Percentiles rank a stretch among this genome's conserved stretches.
These are phyloP conservation scores for Pyrgilauda ruficollis DNA, from an alignment of 2,113 vertebrate genomes.

Conservation along the genomic window DNA sequence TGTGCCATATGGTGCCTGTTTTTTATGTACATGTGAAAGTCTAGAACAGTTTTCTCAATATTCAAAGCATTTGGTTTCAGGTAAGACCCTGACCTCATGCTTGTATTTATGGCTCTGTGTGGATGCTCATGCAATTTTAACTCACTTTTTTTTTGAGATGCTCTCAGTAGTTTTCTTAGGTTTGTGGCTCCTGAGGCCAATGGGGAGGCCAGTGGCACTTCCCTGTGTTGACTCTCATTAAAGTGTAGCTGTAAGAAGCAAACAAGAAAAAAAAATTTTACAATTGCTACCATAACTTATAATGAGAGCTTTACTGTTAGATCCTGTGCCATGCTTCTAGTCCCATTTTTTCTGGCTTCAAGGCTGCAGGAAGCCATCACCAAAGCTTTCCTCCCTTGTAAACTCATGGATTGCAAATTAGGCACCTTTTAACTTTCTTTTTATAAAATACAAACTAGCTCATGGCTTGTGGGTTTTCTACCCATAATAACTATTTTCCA, in stretches of 20 bases:
- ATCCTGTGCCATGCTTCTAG: not conserved
- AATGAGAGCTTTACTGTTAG: not conserved
- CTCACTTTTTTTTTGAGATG: not conserved
- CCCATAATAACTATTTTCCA: not conserved
- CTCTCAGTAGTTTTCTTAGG: not conserved
- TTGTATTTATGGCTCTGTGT: not conserved
- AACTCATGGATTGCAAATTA: not conserved
- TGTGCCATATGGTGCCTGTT: not conserved
- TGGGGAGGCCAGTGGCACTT: not conserved
- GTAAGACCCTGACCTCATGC: not conserved
- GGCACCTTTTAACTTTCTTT: not conserved
- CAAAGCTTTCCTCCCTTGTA: not conserved
- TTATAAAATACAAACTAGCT: not conserved
- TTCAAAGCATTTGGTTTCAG: not conserved
- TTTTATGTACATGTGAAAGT: not conserved
- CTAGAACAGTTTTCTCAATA: not conserved
- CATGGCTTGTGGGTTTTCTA: not conserved
- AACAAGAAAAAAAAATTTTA: not conserved
- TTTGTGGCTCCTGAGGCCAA: rapidly evolving
- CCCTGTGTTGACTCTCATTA: not conserved
- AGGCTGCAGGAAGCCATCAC: not conserved
- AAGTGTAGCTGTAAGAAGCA: not conserved
- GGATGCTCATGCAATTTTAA: not conserved
- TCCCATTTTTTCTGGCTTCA: not conserved
- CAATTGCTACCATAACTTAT: not conserved